Evolutionary conservation across 2,797 vertebrate species (phyloP), one percentile per base, ranked within the genome.

Genomic region (Eutrigla gurnardus): DNA sequence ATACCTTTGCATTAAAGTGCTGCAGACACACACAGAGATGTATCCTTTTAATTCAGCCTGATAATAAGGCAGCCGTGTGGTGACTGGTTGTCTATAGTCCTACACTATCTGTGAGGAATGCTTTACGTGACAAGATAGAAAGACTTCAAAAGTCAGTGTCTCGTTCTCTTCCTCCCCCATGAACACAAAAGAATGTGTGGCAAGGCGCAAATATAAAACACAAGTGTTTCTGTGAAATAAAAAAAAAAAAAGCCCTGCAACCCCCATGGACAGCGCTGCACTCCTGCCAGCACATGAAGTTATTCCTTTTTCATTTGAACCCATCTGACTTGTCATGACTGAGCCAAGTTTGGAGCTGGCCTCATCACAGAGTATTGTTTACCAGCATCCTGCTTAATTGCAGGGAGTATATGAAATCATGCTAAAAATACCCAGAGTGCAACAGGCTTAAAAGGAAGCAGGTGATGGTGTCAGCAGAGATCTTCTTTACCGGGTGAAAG

Each of bases 161-260:
- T 89, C 84, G 72, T 91, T 81, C 70, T 82, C 74, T 73, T 88
- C 81, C 82, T 90, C 91, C 90, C 90, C 89, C 86, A 85, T 87
- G 87, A 93, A 89, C 87, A 80, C 89, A 63, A 45, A 94, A 89
- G 93, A 95, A 95, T 94, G 92, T 95, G 91, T 83, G 90, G 92
- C 92, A 92, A 93, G 90, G 89, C 92, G 89, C 89, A 94, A 95
- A 94, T 95, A 93, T 88, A 86, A 94, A 95, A 94, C 94, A 95
- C 89, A 92, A 94, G 93, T 93, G 93, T 92, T 91, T 90, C 91
- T 75, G 81, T 73, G 83, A 73, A 72, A 53, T 25, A 25, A 73
- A 64, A 32, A 55, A 50, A 73, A 67, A 79, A 74, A 62, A 71
- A 61, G 43, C 0, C 15, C 42, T 83, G 14, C 65, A 86, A 86